Percentiles rank a stretch among this genome's conserved stretches.
phyloP scores from a whole-genome alignment of 2,888 invertebrate species.

The Diplolepis rosae region DNA sequence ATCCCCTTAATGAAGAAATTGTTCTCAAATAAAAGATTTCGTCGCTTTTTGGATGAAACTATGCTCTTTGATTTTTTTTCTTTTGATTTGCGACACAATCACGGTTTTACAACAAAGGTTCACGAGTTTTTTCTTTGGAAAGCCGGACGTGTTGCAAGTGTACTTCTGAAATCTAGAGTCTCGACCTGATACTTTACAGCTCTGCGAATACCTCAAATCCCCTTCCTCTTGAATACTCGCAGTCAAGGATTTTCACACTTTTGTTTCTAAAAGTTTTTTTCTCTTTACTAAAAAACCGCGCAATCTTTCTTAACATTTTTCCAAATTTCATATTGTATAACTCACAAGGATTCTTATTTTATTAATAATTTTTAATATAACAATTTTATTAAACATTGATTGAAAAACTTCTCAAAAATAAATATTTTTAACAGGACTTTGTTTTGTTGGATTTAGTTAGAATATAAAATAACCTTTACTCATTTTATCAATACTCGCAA shows the following conservation, averaged over 20 bases:
- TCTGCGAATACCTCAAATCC: constrained; percentile 23
- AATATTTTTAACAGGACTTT: too few species aligned
- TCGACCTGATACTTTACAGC: constrained; percentile 30
- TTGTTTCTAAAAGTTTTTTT: constrained; percentile 11
- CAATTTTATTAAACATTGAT: too few species aligned
- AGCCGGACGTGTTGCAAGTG: constrained; percentile 23
- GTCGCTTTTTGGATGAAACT: background rate
- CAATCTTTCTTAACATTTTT: too few species aligned
- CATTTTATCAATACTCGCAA: constrained; percentile 25
- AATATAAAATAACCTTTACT: constrained; percentile 28
- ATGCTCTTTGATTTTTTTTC: background rate
- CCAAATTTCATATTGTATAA: too few species aligned
- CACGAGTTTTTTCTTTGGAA: constrained; percentile 15
- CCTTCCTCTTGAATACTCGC: constrained; percentile 19
- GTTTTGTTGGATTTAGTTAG: too few species aligned
- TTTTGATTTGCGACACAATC: constrained; percentile 7
- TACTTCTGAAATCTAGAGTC: constrained; percentile 25
- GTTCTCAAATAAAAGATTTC: too few species aligned
- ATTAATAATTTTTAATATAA: too few species aligned
- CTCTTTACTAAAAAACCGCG: background rate
- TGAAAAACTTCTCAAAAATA: too few species aligned
- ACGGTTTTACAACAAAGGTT: constrained; percentile 7
- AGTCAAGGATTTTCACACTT: constrained; percentile 24
- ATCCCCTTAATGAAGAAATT: too few species aligned
- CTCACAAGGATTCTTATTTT: too few species aligned